These are phyloP conservation scores for Pogonomyrmex barbatus DNA, from an alignment of 1,140 invertebrate genomes.

Conservation along the genomic window DNA sequence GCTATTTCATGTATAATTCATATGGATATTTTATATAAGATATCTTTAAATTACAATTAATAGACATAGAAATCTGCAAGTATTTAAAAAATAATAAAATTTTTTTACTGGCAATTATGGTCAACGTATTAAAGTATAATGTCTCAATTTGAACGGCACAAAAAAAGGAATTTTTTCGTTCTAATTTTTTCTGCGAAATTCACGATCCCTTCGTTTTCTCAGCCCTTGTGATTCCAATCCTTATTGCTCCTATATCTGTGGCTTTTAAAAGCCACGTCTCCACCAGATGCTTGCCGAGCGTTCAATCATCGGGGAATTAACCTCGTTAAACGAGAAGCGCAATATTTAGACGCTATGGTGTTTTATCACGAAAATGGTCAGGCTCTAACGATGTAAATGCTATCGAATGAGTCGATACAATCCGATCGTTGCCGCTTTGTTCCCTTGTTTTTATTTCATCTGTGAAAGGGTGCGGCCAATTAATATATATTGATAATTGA, in stretches of 20 bases:
- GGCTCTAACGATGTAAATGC: slow-evolving; percentile 48
- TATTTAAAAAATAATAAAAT: background rate
- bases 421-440: slow-evolving; percentile 3
- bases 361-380: slow-evolving; percentile 38
- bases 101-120: background rate
- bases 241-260: background rate
- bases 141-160: background rate
- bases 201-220: background rate
- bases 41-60: background rate
- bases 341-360: slow-evolving; percentile 41
- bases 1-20: background rate
- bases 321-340: slow-evolving; percentile 45
- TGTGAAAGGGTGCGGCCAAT: slow-evolving; percentile 21
- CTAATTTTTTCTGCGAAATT: background rate
- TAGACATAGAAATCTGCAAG: background rate
- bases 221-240: background rate
- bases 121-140: background rate
- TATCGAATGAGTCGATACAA: background rate
- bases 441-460: slow-evolving; percentile 14
- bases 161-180: background rate
- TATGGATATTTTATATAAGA: background rate
- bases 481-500: slow-evolving; percentile 24
- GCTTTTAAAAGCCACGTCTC: slow-evolving; percentile 44
- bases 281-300: slow-evolving; percentile 32
- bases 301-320: slow-evolving; percentile 57